These are phyloP conservation scores for Xanthia icteritia DNA, from an alignment of 2,888 invertebrate species.

Conservation along the genomic window DNA sequence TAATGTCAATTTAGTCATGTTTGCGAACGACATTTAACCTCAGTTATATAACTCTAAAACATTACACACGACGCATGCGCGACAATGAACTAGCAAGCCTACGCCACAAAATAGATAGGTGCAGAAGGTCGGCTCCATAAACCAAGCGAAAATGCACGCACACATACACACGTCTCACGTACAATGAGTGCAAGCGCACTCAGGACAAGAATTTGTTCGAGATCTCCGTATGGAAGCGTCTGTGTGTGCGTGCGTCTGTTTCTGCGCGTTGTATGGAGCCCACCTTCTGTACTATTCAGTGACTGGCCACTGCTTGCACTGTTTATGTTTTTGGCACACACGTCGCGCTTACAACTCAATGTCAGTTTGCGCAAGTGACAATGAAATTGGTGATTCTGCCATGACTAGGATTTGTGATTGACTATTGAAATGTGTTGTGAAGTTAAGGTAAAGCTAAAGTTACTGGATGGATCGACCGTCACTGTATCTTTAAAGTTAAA, in stretches of 20 bases:
- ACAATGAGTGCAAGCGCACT: too few species aligned
- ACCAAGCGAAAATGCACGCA: too few species aligned
- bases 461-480: neutral
- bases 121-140: too few species aligned
- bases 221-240: too few species aligned
- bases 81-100: constrained; percentile 57
- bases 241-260: too few species aligned
- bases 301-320: neutral
- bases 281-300: too few species aligned
- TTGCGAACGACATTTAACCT: constrained; percentile 21
- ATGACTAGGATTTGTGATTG: constrained; percentile 52
- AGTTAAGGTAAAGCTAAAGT: neutral
- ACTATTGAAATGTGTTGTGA: neutral
- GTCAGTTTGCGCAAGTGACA: constrained; percentile 68
- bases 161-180: too few species aligned
- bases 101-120: neutral
- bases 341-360: constrained; percentile 58
- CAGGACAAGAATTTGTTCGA: too few species aligned
- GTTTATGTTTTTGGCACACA: constrained; percentile 38
- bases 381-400: constrained; percentile 57
- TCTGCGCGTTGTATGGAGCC: too few species aligned
- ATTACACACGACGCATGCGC: constrained; percentile 42
- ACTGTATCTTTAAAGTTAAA: too few species aligned
- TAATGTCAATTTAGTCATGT: neutral
- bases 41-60: constrained; percentile 33